Evolutionary conservation across 2,888 invertebrate species (phyloP).

Genomic region (Hydriomena furcata): DNA sequence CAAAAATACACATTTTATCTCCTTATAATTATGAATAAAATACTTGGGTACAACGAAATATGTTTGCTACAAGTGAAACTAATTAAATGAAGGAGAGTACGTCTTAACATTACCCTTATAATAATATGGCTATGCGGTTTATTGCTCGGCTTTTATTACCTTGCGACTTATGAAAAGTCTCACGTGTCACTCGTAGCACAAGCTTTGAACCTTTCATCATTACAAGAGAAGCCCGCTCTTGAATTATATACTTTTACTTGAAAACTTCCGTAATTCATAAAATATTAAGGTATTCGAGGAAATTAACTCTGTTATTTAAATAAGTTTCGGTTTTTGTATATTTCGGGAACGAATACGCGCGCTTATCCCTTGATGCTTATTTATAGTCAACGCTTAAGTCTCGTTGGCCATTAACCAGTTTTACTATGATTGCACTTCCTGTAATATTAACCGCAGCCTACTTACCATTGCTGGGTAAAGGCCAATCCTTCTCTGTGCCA

Average conservation of each 20-base stretch:
- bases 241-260: neutral
- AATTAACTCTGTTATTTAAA: too few relatives aligned
- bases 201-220: slow-evolving; percentile 8
- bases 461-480: too few relatives aligned
- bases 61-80: neutral
- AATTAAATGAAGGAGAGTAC: neutral
- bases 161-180: slow-evolving; percentile 10
- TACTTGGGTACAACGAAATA: too few relatives aligned
- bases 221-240: slow-evolving; percentile 5
- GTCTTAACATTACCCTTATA: slow-evolving; percentile 6
- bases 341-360: slow-evolving; percentile 23
- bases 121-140: slow-evolving; percentile 7
- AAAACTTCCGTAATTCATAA: too few relatives aligned
- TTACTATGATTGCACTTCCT: slow-evolving; percentile 45
- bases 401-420: slow-evolving; percentile 39
- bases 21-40: too few relatives aligned
- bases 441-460: too few relatives aligned
- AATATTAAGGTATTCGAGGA: too few relatives aligned
- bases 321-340: slow-evolving; percentile 11
- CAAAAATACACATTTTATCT: too few relatives aligned
- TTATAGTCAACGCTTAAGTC: slow-evolving; percentile 40
- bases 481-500: too few relatives aligned
- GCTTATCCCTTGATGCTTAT: slow-evolving; percentile 39
- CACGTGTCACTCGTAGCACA: slow-evolving; percentile 8
- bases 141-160: slow-evolving; percentile 9